Conservation (phyloP, 1,140 invertebrate genomes). For the Schmidtea mediterranea region DNA sequence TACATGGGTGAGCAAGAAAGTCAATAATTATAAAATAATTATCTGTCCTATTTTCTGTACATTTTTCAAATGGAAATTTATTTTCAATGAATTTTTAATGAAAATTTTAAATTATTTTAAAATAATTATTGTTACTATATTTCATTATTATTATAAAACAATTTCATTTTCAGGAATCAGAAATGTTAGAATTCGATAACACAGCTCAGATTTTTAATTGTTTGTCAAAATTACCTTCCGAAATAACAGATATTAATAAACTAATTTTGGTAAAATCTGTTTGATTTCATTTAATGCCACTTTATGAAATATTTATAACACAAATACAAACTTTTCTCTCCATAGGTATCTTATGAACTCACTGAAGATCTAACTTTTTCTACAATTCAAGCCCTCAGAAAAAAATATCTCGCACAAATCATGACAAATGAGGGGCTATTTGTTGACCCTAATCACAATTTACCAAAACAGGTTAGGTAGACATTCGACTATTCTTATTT, state of each 20-base stretch:
- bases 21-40: no score
- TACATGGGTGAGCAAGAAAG: no score
- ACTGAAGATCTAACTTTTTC: no score
- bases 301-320: no score
- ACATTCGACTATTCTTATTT: no score
- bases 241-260: constrained; percentile 61
- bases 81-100: not conserved
- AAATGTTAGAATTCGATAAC: not conserved
- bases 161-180: not conserved
- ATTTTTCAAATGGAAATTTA: no score
- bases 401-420: constrained; percentile 66
- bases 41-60: no score
- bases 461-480: constrained; percentile 35
- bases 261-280: not conserved
- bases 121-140: not conserved
- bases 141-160: not conserved
- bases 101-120: not conserved
- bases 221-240: constrained; percentile 67
- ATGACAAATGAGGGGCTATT: constrained; percentile 80
- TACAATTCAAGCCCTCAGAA: constrained; percentile 37
- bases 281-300: no score
- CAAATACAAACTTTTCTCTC: no score
- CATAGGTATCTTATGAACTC: no score
- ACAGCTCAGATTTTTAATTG: constrained; percentile 76
- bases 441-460: constrained; percentile 60